Evolutionary conservation across 2,888 invertebrate genomes (phyloP).

Genomic region (Himalopsyche kuldschensis): DNA sequence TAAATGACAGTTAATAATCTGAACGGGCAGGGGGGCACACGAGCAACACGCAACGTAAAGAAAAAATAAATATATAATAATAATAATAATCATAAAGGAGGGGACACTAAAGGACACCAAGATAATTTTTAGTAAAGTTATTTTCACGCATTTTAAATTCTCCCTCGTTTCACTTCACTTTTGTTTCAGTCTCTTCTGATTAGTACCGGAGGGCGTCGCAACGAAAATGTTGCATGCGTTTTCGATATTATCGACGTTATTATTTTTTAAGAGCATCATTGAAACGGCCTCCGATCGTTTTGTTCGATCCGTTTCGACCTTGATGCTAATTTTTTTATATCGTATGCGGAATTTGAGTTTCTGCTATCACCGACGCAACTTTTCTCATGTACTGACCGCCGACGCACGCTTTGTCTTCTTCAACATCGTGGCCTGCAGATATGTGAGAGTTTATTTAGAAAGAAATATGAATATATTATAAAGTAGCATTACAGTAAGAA

Average conservation of each 20-base stretch:
- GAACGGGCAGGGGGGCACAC: slow-evolving; percentile 23
- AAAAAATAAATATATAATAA: slow-evolving; percentile 11
- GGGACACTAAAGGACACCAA: slow-evolving; percentile 27
- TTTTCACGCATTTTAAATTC: not conserved
- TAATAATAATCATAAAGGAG: not conserved
- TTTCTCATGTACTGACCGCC: slow-evolving; percentile 24
- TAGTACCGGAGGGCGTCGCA: not conserved
- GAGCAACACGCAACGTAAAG: slow-evolving; percentile 22
- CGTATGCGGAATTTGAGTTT: not conserved
- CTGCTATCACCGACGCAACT: not conserved
- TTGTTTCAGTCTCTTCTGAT: not conserved
- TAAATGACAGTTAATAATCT: not conserved
- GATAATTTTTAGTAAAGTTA: slow-evolving; percentile 2
- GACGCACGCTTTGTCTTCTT: slow-evolving; percentile 36
- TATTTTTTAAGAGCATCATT: not conserved
- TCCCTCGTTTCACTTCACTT: not conserved
- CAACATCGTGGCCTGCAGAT: slow-evolving; percentile 36
- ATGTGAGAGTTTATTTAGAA: slow-evolving; percentile 3
- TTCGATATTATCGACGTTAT: not conserved
- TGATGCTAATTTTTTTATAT: not conserved
- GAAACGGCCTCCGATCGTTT: not conserved
- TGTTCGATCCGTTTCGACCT: not conserved
- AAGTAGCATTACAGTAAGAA: slow-evolving; percentile 1
- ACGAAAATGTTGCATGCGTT: not conserved
- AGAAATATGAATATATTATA: not conserved